These are phyloP conservation scores for Molanna angustata DNA, from an alignment of 2,888 invertebrate species.

Conservation along the genomic window DNA sequence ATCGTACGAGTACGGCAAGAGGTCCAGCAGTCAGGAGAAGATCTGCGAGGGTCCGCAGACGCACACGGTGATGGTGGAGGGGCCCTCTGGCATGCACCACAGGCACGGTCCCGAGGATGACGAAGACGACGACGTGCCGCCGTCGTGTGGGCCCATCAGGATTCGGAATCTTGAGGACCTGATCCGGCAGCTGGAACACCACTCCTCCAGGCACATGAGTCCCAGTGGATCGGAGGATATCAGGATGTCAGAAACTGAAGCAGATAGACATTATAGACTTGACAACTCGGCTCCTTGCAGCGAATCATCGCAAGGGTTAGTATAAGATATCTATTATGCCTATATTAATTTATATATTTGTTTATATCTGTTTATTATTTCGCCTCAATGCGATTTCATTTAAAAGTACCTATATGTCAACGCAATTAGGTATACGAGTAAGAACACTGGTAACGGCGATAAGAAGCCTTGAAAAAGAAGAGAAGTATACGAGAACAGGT, in stretches of 20 bases:
- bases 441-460: too few relatives aligned
- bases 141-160: constrained; percentile 78
- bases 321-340: too few relatives aligned
- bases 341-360: too few relatives aligned
- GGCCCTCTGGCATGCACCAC: constrained; percentile 42
- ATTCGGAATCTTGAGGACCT: constrained; percentile 90
- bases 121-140: constrained; percentile 71
- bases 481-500: too few relatives aligned
- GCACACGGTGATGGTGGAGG: constrained; percentile 53
- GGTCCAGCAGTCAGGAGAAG: constrained; percentile 69
- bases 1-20: constrained; percentile 62
- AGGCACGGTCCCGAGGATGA: constrained; percentile 39
- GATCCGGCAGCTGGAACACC: constrained; percentile 84
- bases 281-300: constrained; percentile 72
- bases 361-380: too few relatives aligned
- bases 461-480: too few relatives aligned
- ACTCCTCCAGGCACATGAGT: constrained; percentile 83
- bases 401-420: too few relatives aligned
- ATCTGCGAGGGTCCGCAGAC: constrained; percentile 67
- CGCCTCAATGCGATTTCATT: too few relatives aligned
- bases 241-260: constrained; percentile 84
- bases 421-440: too few relatives aligned
- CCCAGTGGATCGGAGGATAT: constrained; percentile 90
- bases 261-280: constrained; percentile 82
- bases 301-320: constrained; percentile 70